Conservation (phyloP, 2,888 invertebrate genomes). For the Phyto melanocephala region DNA sequence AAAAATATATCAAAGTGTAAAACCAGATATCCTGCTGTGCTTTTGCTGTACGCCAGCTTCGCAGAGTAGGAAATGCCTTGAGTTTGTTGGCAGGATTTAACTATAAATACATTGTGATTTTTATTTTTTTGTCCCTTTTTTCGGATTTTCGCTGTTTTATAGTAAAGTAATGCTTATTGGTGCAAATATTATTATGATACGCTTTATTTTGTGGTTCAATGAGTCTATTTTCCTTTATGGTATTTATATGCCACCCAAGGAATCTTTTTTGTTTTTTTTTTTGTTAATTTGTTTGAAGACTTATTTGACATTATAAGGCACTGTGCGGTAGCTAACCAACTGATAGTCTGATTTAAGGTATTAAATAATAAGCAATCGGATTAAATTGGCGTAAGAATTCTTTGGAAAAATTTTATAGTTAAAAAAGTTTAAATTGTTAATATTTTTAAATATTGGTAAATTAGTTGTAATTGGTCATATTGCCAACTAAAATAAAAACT, state of each 20-base stretch:
- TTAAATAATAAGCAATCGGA: slow-evolving; percentile 65
- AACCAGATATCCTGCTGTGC: slow-evolving; percentile 65
- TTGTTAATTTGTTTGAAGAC: slow-evolving; percentile 33
- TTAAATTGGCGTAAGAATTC: slow-evolving; percentile 50
- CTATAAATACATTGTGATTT: slow-evolving; percentile 41
- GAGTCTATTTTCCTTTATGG: slow-evolving; percentile 63
- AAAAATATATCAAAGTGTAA: slow-evolving; percentile 61
- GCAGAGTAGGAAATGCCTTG: slow-evolving; percentile 60
- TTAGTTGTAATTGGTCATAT: no score
- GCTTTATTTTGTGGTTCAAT: slow-evolving; percentile 78
- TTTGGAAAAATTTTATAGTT: not conserved
- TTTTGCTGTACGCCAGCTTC: slow-evolving; percentile 9
- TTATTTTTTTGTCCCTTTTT: not conserved
- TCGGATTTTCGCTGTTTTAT: not conserved
- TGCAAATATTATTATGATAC: slow-evolving; percentile 76
- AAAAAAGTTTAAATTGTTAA: not conserved
- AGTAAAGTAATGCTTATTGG: slow-evolving; percentile 74
- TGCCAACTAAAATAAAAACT: no score
- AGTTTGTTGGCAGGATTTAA: slow-evolving; percentile 63
- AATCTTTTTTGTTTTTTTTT: slow-evolving; percentile 15
- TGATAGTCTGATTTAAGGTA: slow-evolving; percentile 54
- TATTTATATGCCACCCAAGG: slow-evolving; percentile 42
- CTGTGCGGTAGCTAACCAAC: slow-evolving; percentile 5
- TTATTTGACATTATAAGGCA: slow-evolving; percentile 22
- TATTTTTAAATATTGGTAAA: no score